Conservation (phyloP, 2,797 vertebrate species). For the Hydrolagus colliei region DNA sequence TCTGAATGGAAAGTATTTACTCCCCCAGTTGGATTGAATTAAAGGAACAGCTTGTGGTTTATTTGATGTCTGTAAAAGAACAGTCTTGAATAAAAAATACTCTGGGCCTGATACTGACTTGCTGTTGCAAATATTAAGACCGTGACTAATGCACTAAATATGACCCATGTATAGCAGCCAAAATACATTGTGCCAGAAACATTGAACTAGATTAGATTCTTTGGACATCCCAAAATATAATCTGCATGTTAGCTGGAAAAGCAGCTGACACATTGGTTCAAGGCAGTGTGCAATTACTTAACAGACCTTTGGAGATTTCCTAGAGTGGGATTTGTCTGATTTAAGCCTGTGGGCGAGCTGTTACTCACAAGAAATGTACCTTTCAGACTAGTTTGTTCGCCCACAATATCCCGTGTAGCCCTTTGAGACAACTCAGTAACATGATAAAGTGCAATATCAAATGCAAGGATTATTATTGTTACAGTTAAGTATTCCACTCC, state of each 20-base stretch:
- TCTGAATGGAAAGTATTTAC: neutral
- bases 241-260: neutral
- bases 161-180: conserved; percentile 17
- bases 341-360: no score
- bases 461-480: no score
- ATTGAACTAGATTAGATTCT: neutral
- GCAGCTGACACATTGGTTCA: no score
- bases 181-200: neutral
- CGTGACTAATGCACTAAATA: conserved; percentile 28
- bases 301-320: no score
- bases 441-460: no score
- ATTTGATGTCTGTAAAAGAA: neutral
- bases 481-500: no score
- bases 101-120: neutral
- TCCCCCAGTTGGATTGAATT: neutral
- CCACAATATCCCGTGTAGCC: no score
- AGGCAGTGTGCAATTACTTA: no score
- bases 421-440: no score
- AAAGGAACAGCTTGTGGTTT: neutral
- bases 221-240: neutral
- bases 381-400: no score
- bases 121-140: conserved; percentile 14
- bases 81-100: neutral
- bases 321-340: no score
- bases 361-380: no score